These are phyloP conservation scores for Chloroclysta siterata DNA, from an alignment of 2,888 invertebrate species.

Conservation along the genomic window DNA sequence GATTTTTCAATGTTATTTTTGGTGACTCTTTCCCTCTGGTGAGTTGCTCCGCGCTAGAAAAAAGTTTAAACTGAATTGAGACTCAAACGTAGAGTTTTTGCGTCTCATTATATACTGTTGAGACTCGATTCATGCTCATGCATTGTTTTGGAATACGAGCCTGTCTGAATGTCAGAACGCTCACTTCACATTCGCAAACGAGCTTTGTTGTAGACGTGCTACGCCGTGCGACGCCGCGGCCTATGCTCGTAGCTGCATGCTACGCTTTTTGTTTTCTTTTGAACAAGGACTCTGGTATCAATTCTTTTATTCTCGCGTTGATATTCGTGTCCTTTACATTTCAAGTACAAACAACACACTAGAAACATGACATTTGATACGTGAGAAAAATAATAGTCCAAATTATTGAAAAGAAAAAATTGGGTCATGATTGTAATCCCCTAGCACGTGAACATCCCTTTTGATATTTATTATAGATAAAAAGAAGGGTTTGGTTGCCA, in stretches of 20 bases:
- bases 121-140: background rate
- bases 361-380: no score
- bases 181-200: background rate
- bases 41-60: slow-evolving; percentile 36
- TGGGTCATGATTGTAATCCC: no score
- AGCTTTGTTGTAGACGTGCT: slow-evolving; percentile 8
- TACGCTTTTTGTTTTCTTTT: slow-evolving; percentile 1
- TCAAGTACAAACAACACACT: background rate
- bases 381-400: no score
- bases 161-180: background rate
- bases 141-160: background rate
- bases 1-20: slow-evolving; percentile 71
- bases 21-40: slow-evolving; percentile 75
- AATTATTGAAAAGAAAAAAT: no score
- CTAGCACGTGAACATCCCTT: no score
- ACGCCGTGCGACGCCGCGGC: background rate
- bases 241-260: slow-evolving; percentile 8
- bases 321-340: background rate
- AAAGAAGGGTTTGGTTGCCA: no score
- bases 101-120: background rate
- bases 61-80: background rate
- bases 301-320: background rate
- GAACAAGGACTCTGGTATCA: background rate
- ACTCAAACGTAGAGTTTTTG: background rate
- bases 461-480: no score